Percentiles rank a stretch among this genome's conserved stretches.
phyloP scores from a whole-genome alignment of 2,888 invertebrate genomes.

The Rapana venosa region DNA sequence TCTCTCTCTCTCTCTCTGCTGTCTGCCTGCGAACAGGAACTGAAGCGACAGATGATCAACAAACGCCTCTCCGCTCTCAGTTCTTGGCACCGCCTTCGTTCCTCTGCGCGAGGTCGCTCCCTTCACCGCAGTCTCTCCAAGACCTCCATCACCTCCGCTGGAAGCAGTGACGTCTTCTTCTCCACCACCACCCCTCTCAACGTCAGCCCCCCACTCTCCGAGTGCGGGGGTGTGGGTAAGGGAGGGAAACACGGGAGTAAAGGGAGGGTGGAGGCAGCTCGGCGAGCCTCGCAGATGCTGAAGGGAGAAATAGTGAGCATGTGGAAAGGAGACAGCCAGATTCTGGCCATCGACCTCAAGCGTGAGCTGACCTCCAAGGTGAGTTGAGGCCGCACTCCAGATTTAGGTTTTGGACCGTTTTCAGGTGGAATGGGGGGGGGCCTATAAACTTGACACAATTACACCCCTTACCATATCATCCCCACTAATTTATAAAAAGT shows the following conservation, averaged over 20 bases:
- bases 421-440: no score
- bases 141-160: slow-evolving; percentile 15
- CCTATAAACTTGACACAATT: no score
- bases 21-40: slow-evolving; percentile 51
- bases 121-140: slow-evolving; percentile 26
- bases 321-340: slow-evolving; percentile 67
- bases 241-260: not conserved
- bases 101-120: slow-evolving; percentile 21
- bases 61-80: slow-evolving; percentile 48
- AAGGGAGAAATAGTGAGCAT: slow-evolving; percentile 54
- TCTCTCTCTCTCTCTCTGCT: no score
- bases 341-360: slow-evolving; percentile 65
- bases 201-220: slow-evolving; percentile 40
- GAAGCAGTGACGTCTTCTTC: slow-evolving; percentile 37
- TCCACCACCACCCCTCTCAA: slow-evolving; percentile 28
- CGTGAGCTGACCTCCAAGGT: slow-evolving; percentile 52
- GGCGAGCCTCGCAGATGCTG: not conserved
- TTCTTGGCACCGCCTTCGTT: not conserved
- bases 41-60: slow-evolving; percentile 54
- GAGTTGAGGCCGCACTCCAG: not conserved
- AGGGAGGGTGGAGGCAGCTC: not conserved
- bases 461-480: no score
- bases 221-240: not conserved
- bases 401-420: no score
- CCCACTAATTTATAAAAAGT: no score